phyloP scores from a whole-genome alignment of 64 coral and sea anemone genomes.

The Stichodactyla mertensii region DNA sequence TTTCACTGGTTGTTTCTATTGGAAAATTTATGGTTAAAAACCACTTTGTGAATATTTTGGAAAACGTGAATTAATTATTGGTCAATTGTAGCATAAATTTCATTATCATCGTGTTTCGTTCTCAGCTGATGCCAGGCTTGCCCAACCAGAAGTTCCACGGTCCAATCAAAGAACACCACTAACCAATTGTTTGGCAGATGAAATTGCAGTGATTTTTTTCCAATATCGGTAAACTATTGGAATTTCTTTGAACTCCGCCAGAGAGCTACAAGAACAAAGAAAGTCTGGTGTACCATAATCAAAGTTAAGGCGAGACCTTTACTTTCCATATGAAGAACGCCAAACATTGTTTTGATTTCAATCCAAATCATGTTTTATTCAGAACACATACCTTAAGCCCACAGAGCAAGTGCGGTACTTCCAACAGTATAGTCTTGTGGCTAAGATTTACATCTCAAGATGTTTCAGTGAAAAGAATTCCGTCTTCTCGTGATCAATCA shows the following conservation, averaged over 20 bases:
- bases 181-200: too few relatives aligned
- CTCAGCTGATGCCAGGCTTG: too few relatives aligned
- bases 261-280: background rate
- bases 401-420: background rate
- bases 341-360: slow-evolving; percentile 9
- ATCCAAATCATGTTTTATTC: background rate
- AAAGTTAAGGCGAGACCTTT: background rate
- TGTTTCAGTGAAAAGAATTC: background rate
- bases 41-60: background rate
- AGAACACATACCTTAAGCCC: background rate
- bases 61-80: too few relatives aligned
- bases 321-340: background rate
- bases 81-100: too few relatives aligned
- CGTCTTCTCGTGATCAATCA: background rate
- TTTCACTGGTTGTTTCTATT: background rate
- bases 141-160: too few relatives aligned
- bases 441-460: background rate
- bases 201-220: background rate
- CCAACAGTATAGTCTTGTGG: background rate
- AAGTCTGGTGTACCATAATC: background rate
- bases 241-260: slow-evolving; percentile 1
- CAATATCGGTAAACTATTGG: background rate
- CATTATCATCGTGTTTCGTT: too few relatives aligned
- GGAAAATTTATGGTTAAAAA: slow-evolving; percentile 1
- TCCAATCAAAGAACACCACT: too few relatives aligned